A percentile compares a stretch with the other conserved stretches of the same genome.
phyloP scores from a whole-genome alignment of 2,113 vertebrate species.

The Corythoichthys intestinalis region DNA sequence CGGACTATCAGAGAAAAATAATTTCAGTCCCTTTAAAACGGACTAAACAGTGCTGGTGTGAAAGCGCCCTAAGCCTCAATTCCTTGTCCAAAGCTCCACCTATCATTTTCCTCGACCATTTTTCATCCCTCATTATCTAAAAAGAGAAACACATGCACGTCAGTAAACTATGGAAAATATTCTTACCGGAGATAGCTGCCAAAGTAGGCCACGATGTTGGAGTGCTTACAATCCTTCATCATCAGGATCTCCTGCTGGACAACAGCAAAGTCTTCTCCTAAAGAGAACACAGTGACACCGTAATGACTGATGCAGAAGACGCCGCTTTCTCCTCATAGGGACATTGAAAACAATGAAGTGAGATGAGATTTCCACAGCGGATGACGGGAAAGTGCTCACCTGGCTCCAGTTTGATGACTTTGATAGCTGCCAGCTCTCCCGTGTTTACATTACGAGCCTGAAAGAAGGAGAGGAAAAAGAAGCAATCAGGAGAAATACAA shows the following conservation, averaged over 20 bases:
- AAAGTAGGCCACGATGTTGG: slow-evolving; percentile 98
- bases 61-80: not conserved
- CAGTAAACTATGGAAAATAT: slow-evolving; percentile 4
- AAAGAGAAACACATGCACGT: not conserved
- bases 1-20: no score
- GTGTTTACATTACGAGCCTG: slow-evolving; percentile 90
- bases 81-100: not conserved
- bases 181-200: slow-evolving; percentile 97
- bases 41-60: no score
- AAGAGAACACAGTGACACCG: slow-evolving; percentile 33
- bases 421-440: slow-evolving; percentile 91
- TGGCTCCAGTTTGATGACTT: slow-evolving; percentile 98
- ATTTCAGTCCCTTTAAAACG: no score
- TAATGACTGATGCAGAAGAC: not conserved
- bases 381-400: slow-evolving; percentile 74
- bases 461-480: slow-evolving; percentile 5
- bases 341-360: not conserved
- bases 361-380: not conserved
- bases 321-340: not conserved
- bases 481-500: not conserved
- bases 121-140: not conserved
- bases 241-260: slow-evolving; percentile 99
- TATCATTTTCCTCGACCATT: not conserved
- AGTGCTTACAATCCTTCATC: slow-evolving; percentile 99
- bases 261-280: slow-evolving; percentile 98